A percentile compares a stretch with the other conserved stretches of the same genome.
Conservation (phyloP, 1,140 invertebrate species). For the Drosophila triauraria region DNA sequence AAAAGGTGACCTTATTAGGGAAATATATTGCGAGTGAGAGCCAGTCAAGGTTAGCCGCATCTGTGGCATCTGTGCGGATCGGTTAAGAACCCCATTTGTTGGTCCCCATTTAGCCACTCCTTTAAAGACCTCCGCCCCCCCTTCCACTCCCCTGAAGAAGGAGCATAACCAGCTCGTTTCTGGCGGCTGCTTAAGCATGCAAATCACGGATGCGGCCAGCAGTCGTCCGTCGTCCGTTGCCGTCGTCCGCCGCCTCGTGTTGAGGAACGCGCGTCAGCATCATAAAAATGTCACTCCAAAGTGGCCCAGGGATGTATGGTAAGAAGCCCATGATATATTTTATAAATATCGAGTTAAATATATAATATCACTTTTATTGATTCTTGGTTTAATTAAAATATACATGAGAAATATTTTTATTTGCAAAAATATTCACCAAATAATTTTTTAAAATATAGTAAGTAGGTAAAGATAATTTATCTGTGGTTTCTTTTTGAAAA, state of each 20-base stretch:
- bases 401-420: no score
- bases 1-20: no score
- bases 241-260: constrained; percentile 48
- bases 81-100: constrained; percentile 17
- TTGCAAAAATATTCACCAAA: no score
- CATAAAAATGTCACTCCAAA: constrained; percentile 81
- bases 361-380: no score
- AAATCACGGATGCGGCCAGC: constrained; percentile 63
- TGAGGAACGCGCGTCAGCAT: constrained; percentile 79
- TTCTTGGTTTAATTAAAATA: no score
- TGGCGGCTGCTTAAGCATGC: constrained; percentile 71
- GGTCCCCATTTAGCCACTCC: constrained; percentile 4
- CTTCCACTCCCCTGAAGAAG: background rate
- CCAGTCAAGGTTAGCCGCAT: constrained; percentile 2
- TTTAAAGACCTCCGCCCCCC: background rate
- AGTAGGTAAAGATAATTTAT: no score
- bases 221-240: constrained; percentile 5
- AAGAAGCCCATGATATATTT: background rate
- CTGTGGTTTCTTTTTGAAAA: no score
- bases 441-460: no score
- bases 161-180: constrained; percentile 33
- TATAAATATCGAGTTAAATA: background rate
- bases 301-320: constrained; percentile 2
- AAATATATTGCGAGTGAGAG: background rate
- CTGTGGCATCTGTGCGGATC: background rate